Base-by-base conservation (phyloP, 2,113 vertebrate species). In the Carettochelys insculpta region DNA sequence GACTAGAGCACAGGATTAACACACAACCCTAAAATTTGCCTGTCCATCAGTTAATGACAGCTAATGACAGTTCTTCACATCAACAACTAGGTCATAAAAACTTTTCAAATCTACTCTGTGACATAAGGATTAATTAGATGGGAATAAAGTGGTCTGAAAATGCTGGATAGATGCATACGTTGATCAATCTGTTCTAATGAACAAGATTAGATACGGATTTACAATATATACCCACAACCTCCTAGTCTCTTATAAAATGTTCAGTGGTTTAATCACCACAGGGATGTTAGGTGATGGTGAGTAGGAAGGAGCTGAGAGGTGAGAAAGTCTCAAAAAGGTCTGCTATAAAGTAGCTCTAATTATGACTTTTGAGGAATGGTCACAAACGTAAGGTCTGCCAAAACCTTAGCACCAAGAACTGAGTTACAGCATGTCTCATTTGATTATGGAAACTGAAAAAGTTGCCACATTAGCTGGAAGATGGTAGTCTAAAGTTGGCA, bases 401-500 rank as follows among this genome's bases (percentile, higher is more conserved):
- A 47, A 58, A 89, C 29, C 5, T 4, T 86, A 81, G 52, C 25
- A 65, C 0, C 0, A 90, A 52, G 31, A 56, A 12, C 41, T 41
- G 83, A 94, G 61, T 52, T 78, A 24, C 16, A 78, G 22, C 1
- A 48, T 84, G 29, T 80, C 25, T 76, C 25, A 12, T 14, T 2
- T 56, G 48, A 76, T 41, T 82, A 34, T 13, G 61, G 24, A 76
- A 61, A 43, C 48, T 80, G 71, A 19, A 77, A 31, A 83, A 22
- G 2, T 52, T 82, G 24, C 47, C 22, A 43, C 51, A 73, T 41
- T 75, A 75, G 34, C 20, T 84, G 80, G 82, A 88, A 41, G 27
- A 22, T 29, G 77, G 24, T 1, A 45, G 50, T 53, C 31, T 75
- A 80, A 0, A 0, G 31, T 77, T 90, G 52, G 50, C 1, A 1